phyloP scores from a whole-genome alignment of 2,797 vertebrate genomes.

The Manis pentadactyla region DNA sequence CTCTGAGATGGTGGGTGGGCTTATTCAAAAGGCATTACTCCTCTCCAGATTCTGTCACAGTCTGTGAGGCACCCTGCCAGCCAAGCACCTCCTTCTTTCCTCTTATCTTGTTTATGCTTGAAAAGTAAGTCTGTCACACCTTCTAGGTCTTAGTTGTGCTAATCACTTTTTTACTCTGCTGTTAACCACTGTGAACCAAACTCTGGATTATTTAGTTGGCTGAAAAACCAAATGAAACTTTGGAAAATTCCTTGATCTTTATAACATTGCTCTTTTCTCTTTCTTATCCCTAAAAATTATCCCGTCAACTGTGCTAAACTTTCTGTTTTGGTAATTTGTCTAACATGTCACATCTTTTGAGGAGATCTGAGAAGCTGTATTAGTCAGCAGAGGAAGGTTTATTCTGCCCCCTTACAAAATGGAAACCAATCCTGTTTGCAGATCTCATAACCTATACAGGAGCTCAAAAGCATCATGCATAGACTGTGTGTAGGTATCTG shows the following conservation, averaged over 20 bases:
- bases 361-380: not conserved
- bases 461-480: not conserved
- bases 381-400: not conserved
- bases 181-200: not conserved
- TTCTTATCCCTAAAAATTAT: not conserved
- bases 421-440: not conserved
- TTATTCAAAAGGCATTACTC: too few species aligned
- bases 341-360: not conserved
- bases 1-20: too few species aligned
- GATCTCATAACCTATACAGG: constrained; percentile 32
- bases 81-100: not conserved
- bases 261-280: not conserved
- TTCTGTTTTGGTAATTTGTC: constrained; percentile 33
- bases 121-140: not conserved
- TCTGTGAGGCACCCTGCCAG: not conserved
- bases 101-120: not conserved
- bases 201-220: constrained; percentile 37
- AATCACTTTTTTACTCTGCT: constrained; percentile 23
- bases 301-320: not conserved
- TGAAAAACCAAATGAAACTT: constrained; percentile 11
- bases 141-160: not conserved
- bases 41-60: too few species aligned
- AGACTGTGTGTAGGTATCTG: constrained; percentile 1
- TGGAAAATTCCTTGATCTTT: not conserved
- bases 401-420: constrained; percentile 45